Percentiles rank a stretch among this genome's conserved stretches.
phyloP scores from a whole-genome alignment of 2,113 vertebrate genomes.

The Rhea americana region DNA sequence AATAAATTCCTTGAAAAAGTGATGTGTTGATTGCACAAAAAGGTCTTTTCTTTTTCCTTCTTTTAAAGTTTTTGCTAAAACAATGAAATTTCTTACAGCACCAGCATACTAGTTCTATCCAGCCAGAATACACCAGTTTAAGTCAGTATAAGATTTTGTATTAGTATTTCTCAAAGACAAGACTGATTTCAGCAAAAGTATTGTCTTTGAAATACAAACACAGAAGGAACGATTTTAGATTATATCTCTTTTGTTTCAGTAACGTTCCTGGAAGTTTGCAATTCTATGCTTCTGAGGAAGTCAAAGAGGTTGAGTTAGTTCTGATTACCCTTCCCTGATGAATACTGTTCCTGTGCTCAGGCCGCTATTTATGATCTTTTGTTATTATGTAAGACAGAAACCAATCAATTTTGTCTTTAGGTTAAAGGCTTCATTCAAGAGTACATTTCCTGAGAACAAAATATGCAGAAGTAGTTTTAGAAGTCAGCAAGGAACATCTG shows the following conservation, averaged over 20 bases:
- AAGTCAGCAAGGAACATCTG: background rate
- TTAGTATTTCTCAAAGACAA: background rate
- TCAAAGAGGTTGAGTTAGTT: background rate
- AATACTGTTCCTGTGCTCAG: background rate
- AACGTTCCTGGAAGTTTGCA: background rate
- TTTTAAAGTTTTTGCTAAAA: background rate
- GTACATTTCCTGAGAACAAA: background rate
- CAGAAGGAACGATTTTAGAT: background rate
- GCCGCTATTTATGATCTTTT: background rate
- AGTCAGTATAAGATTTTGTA: background rate
- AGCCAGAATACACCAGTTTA: background rate
- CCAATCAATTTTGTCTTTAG: background rate
- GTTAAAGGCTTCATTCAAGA: slow-evolving; percentile 15
- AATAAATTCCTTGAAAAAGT: background rate
- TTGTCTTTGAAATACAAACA: background rate
- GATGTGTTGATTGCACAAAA: background rate
- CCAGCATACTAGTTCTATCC: background rate
- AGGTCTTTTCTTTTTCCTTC: background rate
- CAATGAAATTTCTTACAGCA: background rate
- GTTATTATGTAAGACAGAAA: background rate
- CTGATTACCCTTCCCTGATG: background rate
- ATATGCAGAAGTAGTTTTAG: slow-evolving; percentile 1
- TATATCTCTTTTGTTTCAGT: background rate
- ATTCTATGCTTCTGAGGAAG: background rate
- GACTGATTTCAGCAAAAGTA: background rate